A percentile compares a stretch with the other conserved stretches of the same genome.
Evolutionary conservation across 2,888 invertebrate species (phyloP).

Genomic region (Hyles lineata): DNA sequence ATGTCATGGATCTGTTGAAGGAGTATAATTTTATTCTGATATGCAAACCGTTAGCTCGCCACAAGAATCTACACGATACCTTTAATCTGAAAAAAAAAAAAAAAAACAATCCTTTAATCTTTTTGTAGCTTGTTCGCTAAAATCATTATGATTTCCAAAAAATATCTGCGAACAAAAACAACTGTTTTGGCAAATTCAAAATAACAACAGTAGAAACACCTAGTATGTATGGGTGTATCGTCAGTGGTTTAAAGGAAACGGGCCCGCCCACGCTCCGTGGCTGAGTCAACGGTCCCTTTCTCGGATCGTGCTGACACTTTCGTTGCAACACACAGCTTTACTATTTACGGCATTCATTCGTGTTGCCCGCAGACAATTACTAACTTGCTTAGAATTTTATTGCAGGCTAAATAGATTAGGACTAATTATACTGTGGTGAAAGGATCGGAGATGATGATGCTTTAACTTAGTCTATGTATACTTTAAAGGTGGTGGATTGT

Average conservation of each 20-base stretch:
- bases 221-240: conserved; percentile 3
- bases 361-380: background rate
- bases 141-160: background rate
- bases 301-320: conserved; percentile 49
- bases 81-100: too few relatives aligned
- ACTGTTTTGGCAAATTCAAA: too few relatives aligned
- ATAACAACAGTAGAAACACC: background rate
- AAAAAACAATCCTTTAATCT: too few relatives aligned
- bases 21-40: too few relatives aligned
- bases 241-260: conserved; percentile 37
- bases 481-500: too few relatives aligned
- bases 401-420: background rate
- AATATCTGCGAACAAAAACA: too few relatives aligned
- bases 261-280: conserved; percentile 55
- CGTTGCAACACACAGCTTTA: conserved; percentile 47
- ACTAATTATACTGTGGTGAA: background rate
- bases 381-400: conserved; percentile 3
- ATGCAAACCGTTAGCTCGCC: too few relatives aligned
- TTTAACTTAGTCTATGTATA: too few relatives aligned
- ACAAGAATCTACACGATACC: too few relatives aligned
- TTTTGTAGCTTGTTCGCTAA: background rate
- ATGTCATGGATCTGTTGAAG: too few relatives aligned
- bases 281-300: conserved; percentile 61
- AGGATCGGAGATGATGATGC: background rate
- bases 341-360: conserved; percentile 11